These are phyloP conservation scores for Dendrolimus pini DNA, from an alignment of 2,888 invertebrate genomes.

Conservation along the genomic window DNA sequence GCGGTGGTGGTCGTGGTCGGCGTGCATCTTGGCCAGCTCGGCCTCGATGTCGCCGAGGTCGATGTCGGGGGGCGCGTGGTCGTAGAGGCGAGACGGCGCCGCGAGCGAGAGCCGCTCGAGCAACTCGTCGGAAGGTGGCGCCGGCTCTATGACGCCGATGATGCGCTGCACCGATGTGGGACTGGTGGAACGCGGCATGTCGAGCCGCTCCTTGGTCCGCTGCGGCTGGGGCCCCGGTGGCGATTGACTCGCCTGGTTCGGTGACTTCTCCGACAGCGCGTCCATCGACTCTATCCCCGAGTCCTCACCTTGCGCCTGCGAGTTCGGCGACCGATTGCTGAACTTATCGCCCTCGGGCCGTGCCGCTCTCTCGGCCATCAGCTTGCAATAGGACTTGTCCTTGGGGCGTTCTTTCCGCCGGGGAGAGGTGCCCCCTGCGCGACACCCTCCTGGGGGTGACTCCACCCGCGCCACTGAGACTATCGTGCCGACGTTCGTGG, in stretches of 20 bases:
- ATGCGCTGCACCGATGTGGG: constrained; percentile 67
- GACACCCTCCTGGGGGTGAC: constrained; percentile 42
- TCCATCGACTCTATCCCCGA: constrained; percentile 96
- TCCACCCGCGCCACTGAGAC: constrained; percentile 24
- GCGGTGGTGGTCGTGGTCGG: constrained; percentile 55
- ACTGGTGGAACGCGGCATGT: constrained; percentile 60
- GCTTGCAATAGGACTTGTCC: constrained; percentile 76
- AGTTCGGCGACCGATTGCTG: constrained; percentile 62
- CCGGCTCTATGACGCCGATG: constrained; percentile 51
- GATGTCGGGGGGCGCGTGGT: constrained; percentile 55
- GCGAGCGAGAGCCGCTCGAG: constrained; percentile 42
- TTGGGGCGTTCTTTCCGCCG: constrained; percentile 59
- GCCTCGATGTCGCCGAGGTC: constrained; percentile 82
- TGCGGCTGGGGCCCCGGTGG: constrained; percentile 61
- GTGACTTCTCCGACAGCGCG: constrained; percentile 93
- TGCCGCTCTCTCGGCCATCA: constrained; percentile 63
- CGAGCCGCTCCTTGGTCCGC: constrained; percentile 57
- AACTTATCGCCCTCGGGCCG: constrained; percentile 47
- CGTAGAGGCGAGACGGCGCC: constrained; percentile 43
- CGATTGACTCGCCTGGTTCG: constrained; percentile 89
- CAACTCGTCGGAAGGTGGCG: constrained; percentile 48
- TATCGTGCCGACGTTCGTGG: constrained; percentile 83
- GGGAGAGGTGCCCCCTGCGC: constrained; percentile 38
- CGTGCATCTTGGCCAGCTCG: constrained; percentile 81
- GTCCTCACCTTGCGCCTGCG: constrained; percentile 86